Conservation (phyloP, 2,888 invertebrate genomes). For the Eupithecia insigniata region DNA sequence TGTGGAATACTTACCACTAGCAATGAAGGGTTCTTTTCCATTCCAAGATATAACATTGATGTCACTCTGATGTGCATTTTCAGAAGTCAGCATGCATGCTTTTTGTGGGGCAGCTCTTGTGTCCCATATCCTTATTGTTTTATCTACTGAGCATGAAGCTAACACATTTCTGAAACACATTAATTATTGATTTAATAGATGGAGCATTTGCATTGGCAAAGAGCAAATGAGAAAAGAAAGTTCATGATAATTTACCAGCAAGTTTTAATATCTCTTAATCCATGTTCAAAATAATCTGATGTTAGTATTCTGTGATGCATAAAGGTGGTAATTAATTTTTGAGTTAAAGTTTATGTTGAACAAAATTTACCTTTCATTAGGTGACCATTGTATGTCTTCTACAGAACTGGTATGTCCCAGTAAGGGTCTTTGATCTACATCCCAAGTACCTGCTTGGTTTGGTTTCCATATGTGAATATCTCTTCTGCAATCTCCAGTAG, state of each 20-base stretch:
- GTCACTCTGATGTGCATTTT: slow-evolving; percentile 94
- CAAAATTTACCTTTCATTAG: slow-evolving; percentile 89
- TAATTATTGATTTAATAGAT: neutral
- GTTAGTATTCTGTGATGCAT: neutral
- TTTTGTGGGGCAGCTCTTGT: slow-evolving; percentile 92
- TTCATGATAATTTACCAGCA: neutral
- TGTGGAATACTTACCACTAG: slow-evolving; percentile 85
- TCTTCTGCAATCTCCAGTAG: slow-evolving; percentile 96
- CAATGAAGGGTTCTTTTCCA: slow-evolving; percentile 93
- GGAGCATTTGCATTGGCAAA: too few species aligned
- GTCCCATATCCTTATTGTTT: slow-evolving; percentile 98
- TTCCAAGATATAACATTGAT: slow-evolving; percentile 99
- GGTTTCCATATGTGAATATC: slow-evolving; percentile 98
- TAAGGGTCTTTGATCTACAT: slow-evolving; percentile 94
- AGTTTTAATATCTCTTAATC: neutral
- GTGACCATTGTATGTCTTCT: slow-evolving; percentile 99
- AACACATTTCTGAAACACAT: slow-evolving; percentile 87
- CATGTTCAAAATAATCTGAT: neutral
- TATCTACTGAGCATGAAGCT: slow-evolving; percentile 95
- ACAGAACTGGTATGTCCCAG: slow-evolving; percentile 95
- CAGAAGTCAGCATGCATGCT: slow-evolving; percentile 95
- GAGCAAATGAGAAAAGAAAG: too few species aligned
- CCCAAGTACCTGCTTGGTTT: slow-evolving; percentile 91
- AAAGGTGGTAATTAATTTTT: neutral
- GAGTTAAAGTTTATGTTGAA: neutral